Evolutionary conservation across 2,113 vertebrate species (phyloP).

Genomic region (Pollimyrus isidori): DNA sequence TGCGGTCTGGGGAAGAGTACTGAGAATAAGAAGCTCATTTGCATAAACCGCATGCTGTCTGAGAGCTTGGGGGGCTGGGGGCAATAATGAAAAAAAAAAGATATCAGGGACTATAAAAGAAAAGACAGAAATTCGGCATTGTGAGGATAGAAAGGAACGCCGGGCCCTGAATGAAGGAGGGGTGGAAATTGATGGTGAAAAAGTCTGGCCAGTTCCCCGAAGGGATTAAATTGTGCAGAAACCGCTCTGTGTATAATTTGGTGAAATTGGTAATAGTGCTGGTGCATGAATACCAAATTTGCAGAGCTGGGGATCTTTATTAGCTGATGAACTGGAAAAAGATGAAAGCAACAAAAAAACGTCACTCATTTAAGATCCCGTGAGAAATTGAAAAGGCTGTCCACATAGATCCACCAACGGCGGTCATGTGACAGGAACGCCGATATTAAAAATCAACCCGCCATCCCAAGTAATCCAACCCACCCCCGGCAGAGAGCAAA

Average conservation of each 20-base stretch:
- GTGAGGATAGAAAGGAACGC: constrained; percentile 48
- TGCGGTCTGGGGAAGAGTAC: constrained; percentile 53
- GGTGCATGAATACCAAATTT: constrained; percentile 45
- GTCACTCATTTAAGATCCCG: not conserved
- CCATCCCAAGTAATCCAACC: not conserved
- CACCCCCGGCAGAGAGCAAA: not conserved
- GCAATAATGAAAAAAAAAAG: constrained; percentile 56
- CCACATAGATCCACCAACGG: not conserved
- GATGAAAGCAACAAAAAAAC: constrained; percentile 10
- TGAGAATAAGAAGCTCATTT: constrained; percentile 75
- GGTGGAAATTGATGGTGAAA: constrained; percentile 43
- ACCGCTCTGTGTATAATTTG: constrained; percentile 63
- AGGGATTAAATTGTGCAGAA: constrained; percentile 79
- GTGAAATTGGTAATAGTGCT: constrained; percentile 63
- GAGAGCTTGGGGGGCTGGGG: constrained; percentile 43
- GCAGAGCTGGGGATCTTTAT: constrained; percentile 46
- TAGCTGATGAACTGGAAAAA: constrained; percentile 45
- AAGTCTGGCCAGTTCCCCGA: constrained; percentile 60
- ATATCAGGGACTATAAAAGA: constrained; percentile 56
- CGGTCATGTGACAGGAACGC: not conserved
- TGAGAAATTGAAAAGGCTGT: not conserved
- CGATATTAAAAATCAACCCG: not conserved
- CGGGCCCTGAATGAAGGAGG: constrained; percentile 54
- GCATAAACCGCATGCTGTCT: constrained; percentile 78
- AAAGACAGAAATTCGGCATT: constrained; percentile 50